These are phyloP conservation scores for Leptinotarsa defecta DNA, from an alignment of 1,140 invertebrate species.

Conservation along the genomic window DNA sequence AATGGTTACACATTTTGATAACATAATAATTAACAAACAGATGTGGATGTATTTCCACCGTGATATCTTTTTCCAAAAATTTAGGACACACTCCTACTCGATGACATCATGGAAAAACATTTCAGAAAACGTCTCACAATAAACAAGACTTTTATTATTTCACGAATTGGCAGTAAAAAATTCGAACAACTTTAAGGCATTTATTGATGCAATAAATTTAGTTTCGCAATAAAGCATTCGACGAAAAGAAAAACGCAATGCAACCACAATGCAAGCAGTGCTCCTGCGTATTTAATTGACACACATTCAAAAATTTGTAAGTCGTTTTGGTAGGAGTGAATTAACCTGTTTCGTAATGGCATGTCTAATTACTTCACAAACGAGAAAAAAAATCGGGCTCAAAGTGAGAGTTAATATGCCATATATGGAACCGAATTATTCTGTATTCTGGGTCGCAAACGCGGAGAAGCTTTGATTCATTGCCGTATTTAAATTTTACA, in stretches of 20 bases:
- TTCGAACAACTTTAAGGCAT: not conserved
- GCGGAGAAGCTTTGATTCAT: slow-evolving; percentile 3
- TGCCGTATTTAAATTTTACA: not conserved
- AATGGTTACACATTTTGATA: too few relatives aligned
- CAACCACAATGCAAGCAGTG: not conserved
- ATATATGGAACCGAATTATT: not conserved
- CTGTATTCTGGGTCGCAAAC: not conserved
- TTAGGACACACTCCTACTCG: too few relatives aligned
- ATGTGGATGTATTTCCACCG: too few relatives aligned
- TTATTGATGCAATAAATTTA: not conserved
- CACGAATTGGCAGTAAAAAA: not conserved
- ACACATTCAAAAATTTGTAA: slow-evolving; percentile 6
- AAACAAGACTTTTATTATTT: slow-evolving; percentile 4
- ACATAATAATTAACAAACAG: too few relatives aligned
- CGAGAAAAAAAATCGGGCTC: slow-evolving; percentile 7
- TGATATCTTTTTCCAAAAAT: too few relatives aligned
- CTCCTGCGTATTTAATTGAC: slow-evolving; percentile 3
- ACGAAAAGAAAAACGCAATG: not conserved
- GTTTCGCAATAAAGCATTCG: slow-evolving; percentile 1
- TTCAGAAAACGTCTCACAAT: not conserved
- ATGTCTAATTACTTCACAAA: not conserved
- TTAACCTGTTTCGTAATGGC: slow-evolving; percentile 2
- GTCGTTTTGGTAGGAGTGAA: slow-evolving; percentile 3
- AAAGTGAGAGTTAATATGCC: slow-evolving; percentile 6
- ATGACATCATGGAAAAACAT: too few relatives aligned